Base-by-base conservation (phyloP, 2,888 invertebrate species). In the Leptopilina syphax region DNA sequence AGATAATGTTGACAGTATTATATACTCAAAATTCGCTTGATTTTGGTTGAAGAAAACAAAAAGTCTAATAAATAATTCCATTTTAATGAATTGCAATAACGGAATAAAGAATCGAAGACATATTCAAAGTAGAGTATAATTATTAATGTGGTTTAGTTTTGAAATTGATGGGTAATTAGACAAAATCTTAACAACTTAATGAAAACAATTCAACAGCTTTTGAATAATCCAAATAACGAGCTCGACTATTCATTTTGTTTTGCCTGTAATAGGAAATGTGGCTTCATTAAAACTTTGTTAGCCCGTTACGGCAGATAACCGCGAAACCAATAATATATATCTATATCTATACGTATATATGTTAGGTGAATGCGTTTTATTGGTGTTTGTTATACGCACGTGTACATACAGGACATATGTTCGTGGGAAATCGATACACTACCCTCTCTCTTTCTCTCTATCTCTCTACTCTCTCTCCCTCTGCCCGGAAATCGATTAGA, bases 231-330 rank as follows among this genome's bases (percentile, higher is more conserved):
- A 34, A 73, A 73, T 57, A 73, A 73, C 27, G 50, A 13, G n/a
- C n/a, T 41, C 34, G 34, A 67, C 34, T 27, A 73, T 34, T 73
- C 47, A 67, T 79, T 34, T 68, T 50, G 70, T 44, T 50, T 60
- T 50, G 73, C 65, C 70, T 70, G 70, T 63, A 63, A 18, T 27
- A 68, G 77, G 67, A 67, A 73, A 73, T 73, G 80, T 77, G 77
- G 83, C 70, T 81, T 83, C 82, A 80, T 82, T 82, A 81, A 82
- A 83, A 82, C 77, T 83, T 83, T 78, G 80, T 73, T 47, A 79
- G 65, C 54, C 66, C 66, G 66, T 67, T 68, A 68, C 68, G 47
- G 57, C 81, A 65, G 76, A 66, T 78, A 76, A 77, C 66, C 73
- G 77, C 66, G 68, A 60, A 70, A 57, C 54, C 65, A 34, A 34